These are phyloP conservation scores for Sycophaga agraensis DNA, from an alignment of 1,140 invertebrate genomes.

Conservation along the genomic window DNA sequence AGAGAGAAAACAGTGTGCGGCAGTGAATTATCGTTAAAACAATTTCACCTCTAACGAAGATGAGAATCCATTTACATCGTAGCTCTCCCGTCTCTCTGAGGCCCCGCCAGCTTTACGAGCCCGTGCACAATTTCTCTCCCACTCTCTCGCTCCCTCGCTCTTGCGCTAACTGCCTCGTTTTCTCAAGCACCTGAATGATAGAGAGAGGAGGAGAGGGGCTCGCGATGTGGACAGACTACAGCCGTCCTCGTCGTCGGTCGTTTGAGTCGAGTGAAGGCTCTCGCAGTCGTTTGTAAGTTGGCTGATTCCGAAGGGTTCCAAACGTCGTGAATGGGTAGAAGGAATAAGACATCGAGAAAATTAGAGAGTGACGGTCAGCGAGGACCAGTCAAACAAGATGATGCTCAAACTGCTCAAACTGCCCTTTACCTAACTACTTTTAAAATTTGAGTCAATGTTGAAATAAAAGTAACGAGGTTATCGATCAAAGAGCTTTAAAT, in stretches of 20 bases:
- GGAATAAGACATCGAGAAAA: no score
- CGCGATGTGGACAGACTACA: not conserved
- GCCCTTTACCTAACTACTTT: no score
- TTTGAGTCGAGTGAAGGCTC: not conserved
- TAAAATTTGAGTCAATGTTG: no score
- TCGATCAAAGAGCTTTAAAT: no score
- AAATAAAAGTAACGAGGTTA: no score
- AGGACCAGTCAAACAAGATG: no score
- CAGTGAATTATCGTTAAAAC: conserved; percentile 38
- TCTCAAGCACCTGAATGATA: not conserved
- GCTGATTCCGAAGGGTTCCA: not conserved
- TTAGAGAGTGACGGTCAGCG: no score
- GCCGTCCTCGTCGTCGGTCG: not conserved
- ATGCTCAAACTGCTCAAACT: no score
- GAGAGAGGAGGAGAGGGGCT: no score
- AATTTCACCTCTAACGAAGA: conserved; percentile 41
- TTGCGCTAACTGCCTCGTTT: not conserved
- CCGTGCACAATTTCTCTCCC: not conserved
- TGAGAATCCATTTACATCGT: conserved; percentile 34
- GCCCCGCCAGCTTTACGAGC: not conserved
- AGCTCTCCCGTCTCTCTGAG: not conserved
- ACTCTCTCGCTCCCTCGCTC: not conserved
- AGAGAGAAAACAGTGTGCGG: no score
- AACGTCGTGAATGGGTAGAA: no score
- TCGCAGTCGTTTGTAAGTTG: not conserved